A percentile compares a stretch with the other conserved stretches of the same genome.
Evolutionary conservation across 2,797 vertebrate genomes (phyloP).

Genomic region (Stomatorhinus walkeri): DNA sequence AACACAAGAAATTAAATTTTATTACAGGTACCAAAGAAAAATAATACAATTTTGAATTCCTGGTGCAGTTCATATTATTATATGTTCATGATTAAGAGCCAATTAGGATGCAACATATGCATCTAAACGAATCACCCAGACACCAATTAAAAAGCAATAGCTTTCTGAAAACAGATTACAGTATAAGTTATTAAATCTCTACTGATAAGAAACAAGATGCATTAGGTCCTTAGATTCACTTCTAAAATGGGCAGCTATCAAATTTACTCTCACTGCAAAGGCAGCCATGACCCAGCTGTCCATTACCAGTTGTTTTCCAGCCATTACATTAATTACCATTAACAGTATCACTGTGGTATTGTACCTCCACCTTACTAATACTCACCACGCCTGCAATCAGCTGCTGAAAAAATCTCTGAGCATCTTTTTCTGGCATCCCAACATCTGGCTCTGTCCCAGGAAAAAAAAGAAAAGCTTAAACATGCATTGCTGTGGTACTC

Average conservation of each 20-base stretch:
- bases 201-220: neutral
- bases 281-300: neutral
- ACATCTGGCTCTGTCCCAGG: constrained; percentile 77
- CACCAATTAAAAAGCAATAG: neutral
- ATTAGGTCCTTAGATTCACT: neutral
- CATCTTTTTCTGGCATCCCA: constrained; percentile 86
- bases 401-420: constrained; percentile 86
- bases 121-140: neutral
- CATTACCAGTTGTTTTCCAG: neutral
- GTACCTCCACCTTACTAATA: constrained; percentile 9
- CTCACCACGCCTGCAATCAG: constrained; percentile 88
- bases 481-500: neutral
- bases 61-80: neutral
- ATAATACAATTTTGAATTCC: neutral
- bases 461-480: neutral
- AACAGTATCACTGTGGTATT: neutral
- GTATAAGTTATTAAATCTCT: neutral
- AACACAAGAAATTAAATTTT: neutral
- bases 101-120: neutral
- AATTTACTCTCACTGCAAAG: neutral
- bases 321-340: neutral
- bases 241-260: neutral
- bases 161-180: neutral
- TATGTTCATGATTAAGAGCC: neutral
- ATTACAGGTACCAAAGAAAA: neutral